Percentiles rank a stretch among this genome's conserved stretches.
Evolutionary conservation across 1,140 invertebrate species (phyloP).

Genomic region (Holotrichia oblita): DNA sequence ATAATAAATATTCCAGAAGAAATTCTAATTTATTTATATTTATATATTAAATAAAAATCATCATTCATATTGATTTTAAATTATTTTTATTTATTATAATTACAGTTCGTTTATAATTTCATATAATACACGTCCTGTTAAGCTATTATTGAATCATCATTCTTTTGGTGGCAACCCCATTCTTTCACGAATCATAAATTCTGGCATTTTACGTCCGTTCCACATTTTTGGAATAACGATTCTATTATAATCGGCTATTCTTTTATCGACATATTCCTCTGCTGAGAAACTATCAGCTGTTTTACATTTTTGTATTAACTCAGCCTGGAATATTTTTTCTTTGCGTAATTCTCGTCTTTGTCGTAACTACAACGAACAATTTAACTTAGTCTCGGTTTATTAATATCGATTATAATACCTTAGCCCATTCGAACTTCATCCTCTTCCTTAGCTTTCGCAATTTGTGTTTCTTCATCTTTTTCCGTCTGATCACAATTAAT

Average conservation of each 20-base stretch:
- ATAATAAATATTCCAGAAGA: too few species aligned
- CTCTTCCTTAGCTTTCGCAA: constrained; percentile 79
- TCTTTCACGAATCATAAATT: constrained; percentile 7
- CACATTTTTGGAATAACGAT: not conserved
- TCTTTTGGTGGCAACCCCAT: constrained; percentile 27
- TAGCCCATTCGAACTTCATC: constrained; percentile 80
- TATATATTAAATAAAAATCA: too few species aligned
- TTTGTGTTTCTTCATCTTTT: constrained; percentile 90
- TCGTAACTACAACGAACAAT: constrained; percentile 62
- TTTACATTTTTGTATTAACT: constrained; percentile 73
- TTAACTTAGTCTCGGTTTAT: constrained; percentile 39
- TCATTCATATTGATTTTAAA: too few species aligned
- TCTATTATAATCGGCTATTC: not conserved
- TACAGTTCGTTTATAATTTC: too few species aligned
- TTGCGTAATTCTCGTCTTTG: constrained; percentile 74
- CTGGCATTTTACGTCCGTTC: not conserved
- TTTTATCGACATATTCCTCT: constrained; percentile 70
- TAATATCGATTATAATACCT: constrained; percentile 59
- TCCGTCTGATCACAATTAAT: constrained; percentile 79
- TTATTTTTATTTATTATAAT: too few species aligned
- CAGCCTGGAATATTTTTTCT: constrained; percentile 80
- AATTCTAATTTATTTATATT: too few species aligned
- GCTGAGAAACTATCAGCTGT: constrained; percentile 80
- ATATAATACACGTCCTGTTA: too few species aligned
- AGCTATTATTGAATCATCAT: not conserved